Base-by-base conservation (phyloP, 1,140 invertebrate genomes). In the Contarinia nasturtii region DNA sequence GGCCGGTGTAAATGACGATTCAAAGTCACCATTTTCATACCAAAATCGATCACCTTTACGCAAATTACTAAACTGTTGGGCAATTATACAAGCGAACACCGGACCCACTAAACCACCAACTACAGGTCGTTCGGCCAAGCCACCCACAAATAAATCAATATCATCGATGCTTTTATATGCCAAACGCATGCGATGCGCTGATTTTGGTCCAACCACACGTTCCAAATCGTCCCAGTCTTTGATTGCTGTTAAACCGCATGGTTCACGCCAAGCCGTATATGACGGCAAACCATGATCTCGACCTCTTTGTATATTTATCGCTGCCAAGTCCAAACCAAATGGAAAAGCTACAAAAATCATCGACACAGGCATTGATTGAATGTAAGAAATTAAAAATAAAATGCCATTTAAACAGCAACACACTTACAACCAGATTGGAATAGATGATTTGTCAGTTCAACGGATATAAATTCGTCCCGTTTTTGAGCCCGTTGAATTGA, bases 11-110 rank as follows among this genome's bases (percentile, higher is more conserved):
- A 92, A 89, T 1, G 79, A 79, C 20, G 72, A 82, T 47, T 78
- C 74, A 21, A 76, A 70, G 10, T 71, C 72, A 1, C 76, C 73
- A 59, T 88, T 88, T 66, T 90, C 86, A 56, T 86, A 85, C 87
- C 90, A 95, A 63, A 94, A 95, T 50, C 91, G 65, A 67, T 95
- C 91, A 27, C 91, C 92, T 59, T 82, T 82, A 4, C 86, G 74
- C 0, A 91, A 62, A 56, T 88, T 83, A 19, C 77, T 73, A 58
- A 96, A 95, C 58, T 96, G 91, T 54, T 91, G 84, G 1, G 84
- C 91, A 15, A 98, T 85, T 48, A 98, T 89, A 57, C 93, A 97
- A 42, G 88, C 89, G 58, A 97, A 92, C 0, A 91, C 95, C 1
- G 93, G 92, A 0, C 93, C 93, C 1, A 95, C 84, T 1, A 95